Evolutionary conservation across 1,140 invertebrate species (phyloP).

Genomic region (Drosophila nigromelanica): DNA sequence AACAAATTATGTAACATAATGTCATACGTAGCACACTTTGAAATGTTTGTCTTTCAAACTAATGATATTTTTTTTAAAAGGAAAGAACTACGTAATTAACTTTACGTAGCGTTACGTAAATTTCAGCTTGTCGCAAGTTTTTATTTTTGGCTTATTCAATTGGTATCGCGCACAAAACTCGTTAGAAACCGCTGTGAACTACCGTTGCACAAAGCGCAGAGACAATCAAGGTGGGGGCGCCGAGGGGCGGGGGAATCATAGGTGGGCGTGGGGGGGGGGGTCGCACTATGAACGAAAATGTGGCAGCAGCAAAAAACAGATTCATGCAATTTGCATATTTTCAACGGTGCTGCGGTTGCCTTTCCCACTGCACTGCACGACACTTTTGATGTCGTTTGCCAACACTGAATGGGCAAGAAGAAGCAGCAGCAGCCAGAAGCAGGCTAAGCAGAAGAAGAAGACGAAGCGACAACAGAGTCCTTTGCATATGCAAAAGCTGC

Average conservation of each 20-base stretch:
- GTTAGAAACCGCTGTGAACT: slow-evolving; percentile 5
- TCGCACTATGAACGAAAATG: slow-evolving; percentile 26
- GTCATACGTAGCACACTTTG: too few relatives aligned
- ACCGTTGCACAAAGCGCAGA: background rate
- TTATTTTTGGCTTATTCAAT: slow-evolving; percentile 21
- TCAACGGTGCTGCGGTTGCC: slow-evolving; percentile 28
- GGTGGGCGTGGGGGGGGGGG: background rate
- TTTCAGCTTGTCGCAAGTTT: slow-evolving; percentile 12
- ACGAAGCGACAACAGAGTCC: slow-evolving; percentile 1
- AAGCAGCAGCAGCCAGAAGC: slow-evolving; percentile 3
- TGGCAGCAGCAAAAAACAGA: slow-evolving; percentile 53
- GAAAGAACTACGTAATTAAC: slow-evolving; percentile 9
- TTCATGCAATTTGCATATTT: slow-evolving; percentile 78
- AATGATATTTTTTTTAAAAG: too few relatives aligned
- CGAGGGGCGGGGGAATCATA: background rate
- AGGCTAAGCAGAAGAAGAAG: background rate
- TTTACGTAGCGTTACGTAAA: slow-evolving; percentile 9
- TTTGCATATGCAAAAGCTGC: slow-evolving; percentile 55
- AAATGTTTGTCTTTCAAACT: too few relatives aligned
- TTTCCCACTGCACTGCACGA: slow-evolving; percentile 26
- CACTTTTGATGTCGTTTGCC: slow-evolving; percentile 56
- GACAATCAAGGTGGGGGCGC: background rate
- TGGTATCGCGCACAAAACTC: slow-evolving; percentile 25
- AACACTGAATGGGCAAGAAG: slow-evolving; percentile 48
- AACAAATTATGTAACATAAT: background rate